Evolutionary conservation across 1,140 invertebrate species (phyloP).

Genomic region (Drosophila aff.): DNA sequence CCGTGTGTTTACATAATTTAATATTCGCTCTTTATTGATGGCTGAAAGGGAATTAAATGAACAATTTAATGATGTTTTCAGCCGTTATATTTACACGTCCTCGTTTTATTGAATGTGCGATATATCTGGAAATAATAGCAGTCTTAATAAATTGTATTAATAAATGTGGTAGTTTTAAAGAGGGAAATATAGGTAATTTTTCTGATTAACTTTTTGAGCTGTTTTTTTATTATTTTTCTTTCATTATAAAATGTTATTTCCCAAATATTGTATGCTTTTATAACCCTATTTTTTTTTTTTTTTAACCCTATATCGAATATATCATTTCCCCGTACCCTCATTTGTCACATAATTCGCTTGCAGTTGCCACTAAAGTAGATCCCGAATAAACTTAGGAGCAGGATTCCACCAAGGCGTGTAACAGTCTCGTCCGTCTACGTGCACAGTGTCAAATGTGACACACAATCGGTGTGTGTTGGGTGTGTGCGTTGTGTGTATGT

Average conservation of each 20-base stretch:
- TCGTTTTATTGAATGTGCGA: not conserved
- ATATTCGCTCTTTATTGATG: slow-evolving; percentile 18
- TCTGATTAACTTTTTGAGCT: too few species aligned
- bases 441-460: slow-evolving; percentile 62
- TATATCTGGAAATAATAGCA: not conserved
- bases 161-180: not conserved
- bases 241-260: not conserved
- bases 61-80: slow-evolving; percentile 3
- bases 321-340: not conserved
- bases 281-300: too few species aligned
- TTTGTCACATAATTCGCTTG: slow-evolving; percentile 26
- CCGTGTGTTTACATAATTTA: slow-evolving; percentile 30
- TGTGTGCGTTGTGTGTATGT: slow-evolving; percentile 12
- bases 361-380: slow-evolving; percentile 23
- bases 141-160: not conserved
- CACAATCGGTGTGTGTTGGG: slow-evolving; percentile 19
- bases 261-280: not conserved
- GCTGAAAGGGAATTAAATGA: not conserved
- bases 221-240: too few species aligned
- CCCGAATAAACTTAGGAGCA: slow-evolving; percentile 48
- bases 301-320: not conserved
- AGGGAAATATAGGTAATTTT: not conserved
- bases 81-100: not conserved
- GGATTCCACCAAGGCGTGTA: slow-evolving; percentile 56
- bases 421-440: slow-evolving; percentile 66